These are phyloP conservation scores for Stercorarius parasiticus DNA, from an alignment of 2,113 vertebrate species.

Conservation along the genomic window DNA sequence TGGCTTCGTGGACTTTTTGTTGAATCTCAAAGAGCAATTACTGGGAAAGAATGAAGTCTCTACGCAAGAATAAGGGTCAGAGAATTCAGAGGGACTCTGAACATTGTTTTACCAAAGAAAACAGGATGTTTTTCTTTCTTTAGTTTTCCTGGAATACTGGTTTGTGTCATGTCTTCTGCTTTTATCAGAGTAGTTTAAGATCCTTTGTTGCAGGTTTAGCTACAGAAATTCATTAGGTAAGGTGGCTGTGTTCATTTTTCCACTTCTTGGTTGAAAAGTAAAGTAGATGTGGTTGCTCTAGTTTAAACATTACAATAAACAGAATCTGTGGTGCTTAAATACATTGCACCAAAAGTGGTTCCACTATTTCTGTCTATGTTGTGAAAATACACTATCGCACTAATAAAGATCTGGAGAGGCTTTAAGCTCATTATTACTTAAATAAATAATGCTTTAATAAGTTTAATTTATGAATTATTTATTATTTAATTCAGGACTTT, in stretches of 20 bases:
- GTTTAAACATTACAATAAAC: neutral
- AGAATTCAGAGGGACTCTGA: neutral
- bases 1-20: neutral
- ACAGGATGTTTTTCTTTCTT: neutral
- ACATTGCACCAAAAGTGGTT: neutral
- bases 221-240: neutral
- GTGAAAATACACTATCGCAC: neutral
- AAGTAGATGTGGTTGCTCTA: neutral
- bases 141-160: neutral
- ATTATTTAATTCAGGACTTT: neutral
- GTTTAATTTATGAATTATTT: neutral
- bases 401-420: neutral
- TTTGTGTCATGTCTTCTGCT: neutral
- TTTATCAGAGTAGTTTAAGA: neutral
- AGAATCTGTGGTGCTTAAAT: neutral
- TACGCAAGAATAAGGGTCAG: neutral
- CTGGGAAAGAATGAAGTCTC: neutral
- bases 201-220: neutral
- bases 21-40: constrained; percentile 42
- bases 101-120: neutral
- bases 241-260: neutral
- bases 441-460: neutral
- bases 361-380: neutral
- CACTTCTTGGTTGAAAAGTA: neutral
- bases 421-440: neutral